Evolutionary conservation across 2,113 vertebrate genomes (phyloP).

Genomic region (Nothoprocta perdicaria): DNA sequence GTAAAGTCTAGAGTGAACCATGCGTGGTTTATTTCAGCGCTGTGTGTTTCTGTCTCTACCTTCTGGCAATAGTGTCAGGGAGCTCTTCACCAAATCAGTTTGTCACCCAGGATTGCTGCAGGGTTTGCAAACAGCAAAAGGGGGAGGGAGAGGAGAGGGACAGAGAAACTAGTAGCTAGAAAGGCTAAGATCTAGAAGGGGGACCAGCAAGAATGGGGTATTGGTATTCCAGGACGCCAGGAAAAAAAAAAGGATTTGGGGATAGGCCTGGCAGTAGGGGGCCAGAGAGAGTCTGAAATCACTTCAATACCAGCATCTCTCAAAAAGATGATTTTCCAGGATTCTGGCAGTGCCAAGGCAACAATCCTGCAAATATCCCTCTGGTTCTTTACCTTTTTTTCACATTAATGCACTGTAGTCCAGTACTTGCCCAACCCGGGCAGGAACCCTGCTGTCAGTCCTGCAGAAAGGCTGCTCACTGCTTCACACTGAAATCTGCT

Average conservation of each 20-base stretch:
- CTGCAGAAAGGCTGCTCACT: too few relatives aligned
- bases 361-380: background rate
- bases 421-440: background rate
- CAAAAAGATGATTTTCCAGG: background rate
- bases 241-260: background rate
- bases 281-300: background rate
- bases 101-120: background rate
- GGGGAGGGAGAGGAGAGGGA: background rate
- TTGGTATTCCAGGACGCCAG: background rate
- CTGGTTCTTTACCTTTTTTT: conserved; percentile 24
- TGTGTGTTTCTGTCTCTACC: background rate
- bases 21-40: conserved; percentile 20
- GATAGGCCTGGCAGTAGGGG: accelerated
- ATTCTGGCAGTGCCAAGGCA: background rate
- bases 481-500: background rate
- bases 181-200: background rate
- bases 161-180: background rate
- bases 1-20: conserved; percentile 60
- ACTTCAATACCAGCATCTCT: background rate
- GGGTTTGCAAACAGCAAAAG: background rate
- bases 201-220: background rate
- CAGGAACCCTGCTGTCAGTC: too few relatives aligned
- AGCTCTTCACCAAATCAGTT: background rate
- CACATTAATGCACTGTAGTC: conserved; percentile 63
- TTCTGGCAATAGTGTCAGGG: background rate